These are phyloP conservation scores for Cervus canadensis DNA, from an alignment of 2,113 vertebrate genomes.

Conservation along the genomic window DNA sequence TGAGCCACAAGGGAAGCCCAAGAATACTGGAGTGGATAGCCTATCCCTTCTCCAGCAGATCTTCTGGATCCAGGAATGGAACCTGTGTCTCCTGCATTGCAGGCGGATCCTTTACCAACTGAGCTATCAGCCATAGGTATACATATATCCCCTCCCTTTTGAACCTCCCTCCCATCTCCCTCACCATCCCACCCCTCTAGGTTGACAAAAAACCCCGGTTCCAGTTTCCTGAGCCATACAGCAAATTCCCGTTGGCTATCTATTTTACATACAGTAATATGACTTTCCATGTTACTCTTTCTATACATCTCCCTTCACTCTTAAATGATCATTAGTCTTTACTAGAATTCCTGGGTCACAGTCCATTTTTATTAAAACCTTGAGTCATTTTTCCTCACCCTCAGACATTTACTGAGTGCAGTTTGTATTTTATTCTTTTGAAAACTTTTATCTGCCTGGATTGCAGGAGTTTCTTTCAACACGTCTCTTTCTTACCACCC, in stretches of 20 bases:
- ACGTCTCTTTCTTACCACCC: neutral
- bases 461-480: neutral
- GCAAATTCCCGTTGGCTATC: neutral
- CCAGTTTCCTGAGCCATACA: neutral
- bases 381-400: neutral
- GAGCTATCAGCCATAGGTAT: neutral
- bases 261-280: neutral
- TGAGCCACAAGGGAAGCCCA: too few species aligned
- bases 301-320: neutral
- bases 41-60: neutral
- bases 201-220: neutral
- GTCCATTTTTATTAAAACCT: neutral
- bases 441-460: neutral
- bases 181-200: neutral
- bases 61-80: neutral
- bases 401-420: neutral
- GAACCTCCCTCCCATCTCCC: neutral
- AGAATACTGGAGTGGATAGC: neutral
- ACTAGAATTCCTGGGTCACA: neutral
- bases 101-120: neutral
- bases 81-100: neutral
- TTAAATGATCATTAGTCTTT: neutral
- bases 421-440: neutral
- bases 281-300: neutral
- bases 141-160: neutral